A percentile compares a stretch with the other conserved stretches of the same genome.
These are phyloP conservation scores for Oxyura jamaicensis DNA, from an alignment of 2,113 vertebrate species.

Conservation along the genomic window DNA sequence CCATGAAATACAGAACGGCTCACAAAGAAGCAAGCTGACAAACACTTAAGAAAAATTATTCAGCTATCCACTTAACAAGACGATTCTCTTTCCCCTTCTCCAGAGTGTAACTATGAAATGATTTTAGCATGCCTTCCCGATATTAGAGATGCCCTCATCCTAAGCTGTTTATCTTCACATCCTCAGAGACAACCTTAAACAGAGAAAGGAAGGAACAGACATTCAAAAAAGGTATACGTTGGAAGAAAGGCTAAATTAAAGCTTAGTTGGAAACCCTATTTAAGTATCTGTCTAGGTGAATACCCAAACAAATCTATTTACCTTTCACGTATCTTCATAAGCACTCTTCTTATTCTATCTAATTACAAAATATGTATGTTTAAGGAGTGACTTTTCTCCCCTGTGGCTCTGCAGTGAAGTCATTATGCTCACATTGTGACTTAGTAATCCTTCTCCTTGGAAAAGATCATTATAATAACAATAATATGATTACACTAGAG, in stretches of 20 bases:
- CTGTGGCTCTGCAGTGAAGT: conserved; percentile 8
- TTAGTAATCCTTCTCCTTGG: conserved; percentile 65
- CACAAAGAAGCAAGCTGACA: not conserved
- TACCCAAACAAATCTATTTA: conserved; percentile 67
- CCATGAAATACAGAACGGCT: not conserved
- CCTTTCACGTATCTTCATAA: conserved; percentile 10
- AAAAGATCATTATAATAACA: conserved; percentile 65
- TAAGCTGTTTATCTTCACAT: conserved; percentile 51
- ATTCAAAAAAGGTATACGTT: not conserved
- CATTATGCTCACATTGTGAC: conserved; percentile 64
- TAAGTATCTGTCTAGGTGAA: conserved; percentile 44
- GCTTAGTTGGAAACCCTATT: conserved; percentile 32
- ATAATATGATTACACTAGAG: conserved; percentile 64
- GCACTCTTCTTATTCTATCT: conserved; percentile 34
- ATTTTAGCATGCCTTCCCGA: not conserved
- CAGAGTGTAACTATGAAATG: not conserved
- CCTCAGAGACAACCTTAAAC: conserved; percentile 53
- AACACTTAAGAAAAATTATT: not conserved
- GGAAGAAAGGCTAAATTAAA: conserved; percentile 49
- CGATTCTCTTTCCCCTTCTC: not conserved
- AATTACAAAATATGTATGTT: conserved; percentile 71
- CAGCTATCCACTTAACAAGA: not conserved
- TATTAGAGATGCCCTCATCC: conserved; percentile 24
- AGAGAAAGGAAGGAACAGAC: not conserved
- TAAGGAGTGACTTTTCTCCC: conserved; percentile 60